Percentiles rank a stretch among this genome's conserved stretches.
phyloP scores from a whole-genome alignment of 2,113 vertebrate genomes.

The Zingel zingel region DNA sequence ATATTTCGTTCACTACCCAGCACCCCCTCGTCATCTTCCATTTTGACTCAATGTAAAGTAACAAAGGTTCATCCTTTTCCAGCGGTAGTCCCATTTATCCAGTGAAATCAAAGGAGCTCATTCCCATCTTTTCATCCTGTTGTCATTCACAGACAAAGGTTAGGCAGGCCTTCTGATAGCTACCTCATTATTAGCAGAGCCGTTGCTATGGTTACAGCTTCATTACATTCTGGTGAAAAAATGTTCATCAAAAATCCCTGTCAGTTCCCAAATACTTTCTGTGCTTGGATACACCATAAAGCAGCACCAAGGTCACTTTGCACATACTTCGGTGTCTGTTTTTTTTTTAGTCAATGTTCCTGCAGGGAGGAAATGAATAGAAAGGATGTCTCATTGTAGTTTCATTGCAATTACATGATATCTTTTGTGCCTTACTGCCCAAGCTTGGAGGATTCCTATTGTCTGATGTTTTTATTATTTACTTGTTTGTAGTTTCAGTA shows the following conservation, averaged over 20 bases:
- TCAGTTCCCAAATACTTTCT: slow-evolving; percentile 42
- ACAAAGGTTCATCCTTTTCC: slow-evolving; percentile 25
- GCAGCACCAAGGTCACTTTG: slow-evolving; percentile 51
- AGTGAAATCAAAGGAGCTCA: slow-evolving; percentile 60
- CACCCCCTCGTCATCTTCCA: not conserved
- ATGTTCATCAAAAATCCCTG: slow-evolving; percentile 31
- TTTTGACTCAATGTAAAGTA: slow-evolving; percentile 14
- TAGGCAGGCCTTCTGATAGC: slow-evolving; percentile 24
- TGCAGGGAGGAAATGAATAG: slow-evolving; percentile 19
- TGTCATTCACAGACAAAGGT: slow-evolving; percentile 48
- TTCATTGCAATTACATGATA: not conserved
- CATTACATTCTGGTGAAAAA: slow-evolving; percentile 50
- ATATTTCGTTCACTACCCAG: too few relatives aligned
- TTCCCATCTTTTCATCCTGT: slow-evolving; percentile 48
- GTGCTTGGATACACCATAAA: slow-evolving; percentile 5
- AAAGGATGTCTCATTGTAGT: slow-evolving; percentile 17
- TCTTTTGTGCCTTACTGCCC: not conserved
- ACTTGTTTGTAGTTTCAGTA: not conserved
- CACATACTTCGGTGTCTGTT: not conserved
- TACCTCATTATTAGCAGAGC: slow-evolving; percentile 46
- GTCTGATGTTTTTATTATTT: not conserved
- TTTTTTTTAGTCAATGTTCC: slow-evolving; percentile 2
- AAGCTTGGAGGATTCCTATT: slow-evolving; percentile 3
- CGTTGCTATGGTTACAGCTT: slow-evolving; percentile 64
- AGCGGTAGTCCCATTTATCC: slow-evolving; percentile 32